Base-by-base conservation (phyloP, 2,888 invertebrate species). In the Tetragonula carbonaria region DNA sequence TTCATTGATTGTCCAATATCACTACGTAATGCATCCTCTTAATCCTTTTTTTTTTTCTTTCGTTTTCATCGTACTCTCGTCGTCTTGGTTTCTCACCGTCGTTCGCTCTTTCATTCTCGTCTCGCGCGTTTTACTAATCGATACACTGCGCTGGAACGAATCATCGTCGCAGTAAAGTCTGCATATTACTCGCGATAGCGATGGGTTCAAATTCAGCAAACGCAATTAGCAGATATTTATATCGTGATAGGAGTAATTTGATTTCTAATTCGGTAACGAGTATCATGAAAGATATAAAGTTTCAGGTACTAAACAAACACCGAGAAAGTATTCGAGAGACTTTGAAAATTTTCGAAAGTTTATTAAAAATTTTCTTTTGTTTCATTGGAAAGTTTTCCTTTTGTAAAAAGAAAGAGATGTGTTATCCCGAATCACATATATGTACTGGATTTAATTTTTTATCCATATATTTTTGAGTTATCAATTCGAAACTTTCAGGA, bases 1-100 rank as follows among this genome's bases (percentile, higher is more conserved):
- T 93, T 94, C 93, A 94, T 94, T 94, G 94, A 94, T 94, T 94
- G 94, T 94, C 94, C 94, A 92, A 93, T 93, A 94, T 94, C 94
- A 94, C 94, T 94, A 93, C 91, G 90, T 93, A 92, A 91, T 92
- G 91, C 87, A 90, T 91, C 77, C 74, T 83, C 57, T 85, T 84
- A 86, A 57, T 70, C 63, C 72, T 45, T 59, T 62, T 81, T 59
- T 38, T 62, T 18, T 45, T 16, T 51, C 6, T 23, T 62, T 59
- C 59, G 2, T 5, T 16, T 51, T 62, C 62, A 18, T 62, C 23
- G 16, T 53, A 16, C 23, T 66, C 28, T 80, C 70, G 59, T 51
- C 45, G 8, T 83, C 51, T 59, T 38, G 66, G 45, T 67, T 71
- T 68, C 63, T 70, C 62, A 23, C 28, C n/a, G 4, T 33, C 23